phyloP scores from a whole-genome alignment of 2,113 vertebrate genomes.

The Colinus virginianus region DNA sequence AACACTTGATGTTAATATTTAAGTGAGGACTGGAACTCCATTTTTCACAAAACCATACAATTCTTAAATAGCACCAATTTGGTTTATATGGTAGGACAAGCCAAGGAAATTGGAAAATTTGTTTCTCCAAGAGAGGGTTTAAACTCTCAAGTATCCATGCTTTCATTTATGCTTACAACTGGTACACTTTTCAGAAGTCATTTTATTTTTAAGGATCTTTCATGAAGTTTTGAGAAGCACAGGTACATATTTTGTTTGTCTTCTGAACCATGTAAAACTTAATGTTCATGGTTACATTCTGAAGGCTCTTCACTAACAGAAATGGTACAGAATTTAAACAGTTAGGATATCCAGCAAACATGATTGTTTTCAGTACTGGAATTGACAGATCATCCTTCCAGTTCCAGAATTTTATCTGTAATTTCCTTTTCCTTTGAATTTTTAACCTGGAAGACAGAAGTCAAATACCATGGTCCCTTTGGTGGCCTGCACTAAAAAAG shows the following conservation, averaged over 20 bases:
- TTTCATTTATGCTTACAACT: neutral
- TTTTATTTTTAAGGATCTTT: neutral
- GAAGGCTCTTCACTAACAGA: neutral
- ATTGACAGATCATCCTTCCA: neutral
- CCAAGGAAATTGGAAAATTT: neutral
- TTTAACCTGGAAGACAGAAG: neutral
- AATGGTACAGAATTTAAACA: neutral
- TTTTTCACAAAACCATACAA: neutral
- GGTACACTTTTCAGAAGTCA: neutral
- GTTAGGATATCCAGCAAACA: neutral
- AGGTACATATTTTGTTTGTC: rapidly evolving
- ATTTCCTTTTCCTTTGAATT: neutral
- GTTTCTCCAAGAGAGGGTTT: neutral
- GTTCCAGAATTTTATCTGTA: neutral
- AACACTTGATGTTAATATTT: neutral
- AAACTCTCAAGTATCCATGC: neutral
- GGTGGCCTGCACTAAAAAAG: neutral
- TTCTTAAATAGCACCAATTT: neutral
- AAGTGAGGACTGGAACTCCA: neutral
- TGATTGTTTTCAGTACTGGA: neutral
- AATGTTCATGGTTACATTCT: neutral
- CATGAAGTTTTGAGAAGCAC: neutral
- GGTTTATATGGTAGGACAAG: neutral
- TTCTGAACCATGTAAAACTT: neutral
- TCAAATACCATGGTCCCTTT: neutral